These are phyloP conservation scores for Physella acuta DNA, from an alignment of 1,140 invertebrate species.

Conservation along the genomic window DNA sequence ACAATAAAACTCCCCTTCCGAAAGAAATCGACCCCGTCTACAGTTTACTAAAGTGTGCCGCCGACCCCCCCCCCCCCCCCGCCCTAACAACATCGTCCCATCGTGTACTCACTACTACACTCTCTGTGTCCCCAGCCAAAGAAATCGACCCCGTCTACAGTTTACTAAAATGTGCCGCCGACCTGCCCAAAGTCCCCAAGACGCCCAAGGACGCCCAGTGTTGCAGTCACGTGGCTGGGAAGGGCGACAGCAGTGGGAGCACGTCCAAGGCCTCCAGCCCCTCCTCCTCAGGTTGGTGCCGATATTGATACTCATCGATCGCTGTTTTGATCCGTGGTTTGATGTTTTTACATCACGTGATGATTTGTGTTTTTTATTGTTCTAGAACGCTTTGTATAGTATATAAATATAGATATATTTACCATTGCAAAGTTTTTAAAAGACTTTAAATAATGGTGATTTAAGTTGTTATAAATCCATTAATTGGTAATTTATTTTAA, in stretches of 20 bases:
- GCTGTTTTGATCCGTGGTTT: no score
- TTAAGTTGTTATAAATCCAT: no score
- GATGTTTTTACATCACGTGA: no score
- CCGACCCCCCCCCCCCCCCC: slow-evolving; percentile 47
- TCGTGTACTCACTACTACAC: neutral
- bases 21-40: slow-evolving; percentile 57
- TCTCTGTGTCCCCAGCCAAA: slow-evolving; percentile 32
- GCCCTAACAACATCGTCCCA: neutral
- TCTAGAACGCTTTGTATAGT: no score
- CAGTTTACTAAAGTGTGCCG: slow-evolving; percentile 58
- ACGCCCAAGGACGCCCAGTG: slow-evolving; percentile 33
- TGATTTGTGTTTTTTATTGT: no score
- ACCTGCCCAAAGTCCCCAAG: slow-evolving; percentile 44
- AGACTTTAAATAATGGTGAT: no score
- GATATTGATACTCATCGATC: no score
- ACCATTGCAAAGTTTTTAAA: no score
- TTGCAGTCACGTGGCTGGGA: slow-evolving; percentile 32
- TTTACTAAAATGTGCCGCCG: slow-evolving; percentile 57
- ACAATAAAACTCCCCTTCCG: slow-evolving; percentile 25
- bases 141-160: slow-evolving; percentile 59
- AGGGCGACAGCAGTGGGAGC: slow-evolving; percentile 41
- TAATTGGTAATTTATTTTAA: no score
- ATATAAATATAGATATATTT: no score
- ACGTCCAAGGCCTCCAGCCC: slow-evolving; percentile 53
- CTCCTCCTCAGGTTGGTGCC: slow-evolving; percentile 48